Evolutionary conservation across 2,113 vertebrate species (phyloP).

Genomic region (Lophotis ruficrista): DNA sequence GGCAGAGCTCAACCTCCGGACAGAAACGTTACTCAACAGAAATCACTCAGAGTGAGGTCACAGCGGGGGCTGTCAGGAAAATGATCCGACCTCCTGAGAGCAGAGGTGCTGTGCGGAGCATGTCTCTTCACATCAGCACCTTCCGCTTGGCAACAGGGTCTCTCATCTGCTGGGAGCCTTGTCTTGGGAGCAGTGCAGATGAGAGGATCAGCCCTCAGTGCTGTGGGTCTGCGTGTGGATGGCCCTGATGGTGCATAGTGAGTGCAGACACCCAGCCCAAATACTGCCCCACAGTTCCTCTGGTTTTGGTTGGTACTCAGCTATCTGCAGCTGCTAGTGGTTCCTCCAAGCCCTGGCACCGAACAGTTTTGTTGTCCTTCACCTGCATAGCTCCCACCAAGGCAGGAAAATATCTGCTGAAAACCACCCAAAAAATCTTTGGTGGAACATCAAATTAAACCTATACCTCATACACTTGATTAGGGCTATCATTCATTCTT

Average conservation of each 20-base stretch:
- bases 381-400: neutral
- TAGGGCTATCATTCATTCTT: neutral
- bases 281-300: neutral
- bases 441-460: neutral
- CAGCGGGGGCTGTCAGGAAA: fast-evolving
- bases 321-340: neutral
- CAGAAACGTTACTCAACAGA: neutral
- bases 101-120: fast-evolving
- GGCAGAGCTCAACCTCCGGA: neutral
- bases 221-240: fast-evolving
- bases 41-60: fast-evolving
- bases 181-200: neutral
- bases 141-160: neutral
- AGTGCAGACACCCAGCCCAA: neutral
- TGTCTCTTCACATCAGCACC: neutral
- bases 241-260: fast-evolving
- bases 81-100: fast-evolving
- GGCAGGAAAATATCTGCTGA: neutral
- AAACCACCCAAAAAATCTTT: neutral
- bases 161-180: neutral
- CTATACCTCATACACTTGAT: neutral
- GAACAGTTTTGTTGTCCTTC: neutral
- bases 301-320: neutral
- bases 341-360: neutral
- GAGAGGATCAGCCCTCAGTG: neutral